Evolutionary conservation across 2,797 vertebrate genomes (phyloP), one percentile per base, ranked within the genome.

Genomic region (Avahi laniger): DNA sequence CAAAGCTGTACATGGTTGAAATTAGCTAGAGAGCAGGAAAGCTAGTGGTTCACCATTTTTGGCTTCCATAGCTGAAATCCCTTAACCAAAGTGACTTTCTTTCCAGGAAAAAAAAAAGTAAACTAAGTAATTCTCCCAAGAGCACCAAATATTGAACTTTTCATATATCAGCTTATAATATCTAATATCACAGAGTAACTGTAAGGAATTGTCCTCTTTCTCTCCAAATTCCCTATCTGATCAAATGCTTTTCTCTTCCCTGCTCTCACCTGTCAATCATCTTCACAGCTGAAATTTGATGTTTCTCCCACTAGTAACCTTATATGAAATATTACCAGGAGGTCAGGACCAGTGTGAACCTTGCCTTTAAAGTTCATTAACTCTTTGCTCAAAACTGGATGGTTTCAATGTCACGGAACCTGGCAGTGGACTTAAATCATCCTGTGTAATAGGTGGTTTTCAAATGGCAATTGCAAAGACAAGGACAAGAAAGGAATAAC

Each of bases 281-380:
- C 80, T 96, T 98, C 97, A 87, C 91, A 96, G 98, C 96, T 98
- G 98, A 99, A 98, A 99, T 99, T 98, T 99, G 98, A 98, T 99
- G 98, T 98, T 98, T 98, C 97, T 98, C 98, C 98, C 98, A 98
- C 98, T 94, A 98, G 98, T 98, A 98, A 99, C 98, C 98, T 98
- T 98, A 98, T 98, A 99, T 98, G 98, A 98, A 99, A 98, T 98
- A 98, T 98, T 98, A 98, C 98, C 97, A 97, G 97, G 97, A 97
- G 98, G 98, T 98, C 98, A 98, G 97, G 97, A 94, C 97, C 97
- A 97, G 84, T 83, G 92, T 98, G 98, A 98, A 98, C 98, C 97
- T 98, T 97, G 96, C 97, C 95, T 97, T 97, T 98, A 97, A 98
- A 98, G 98, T 98, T 98, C 87, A 83, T 98, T 99, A 99, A 98